Base-by-base conservation (phyloP, 2,113 vertebrate species). In the Archilochus colubris region DNA sequence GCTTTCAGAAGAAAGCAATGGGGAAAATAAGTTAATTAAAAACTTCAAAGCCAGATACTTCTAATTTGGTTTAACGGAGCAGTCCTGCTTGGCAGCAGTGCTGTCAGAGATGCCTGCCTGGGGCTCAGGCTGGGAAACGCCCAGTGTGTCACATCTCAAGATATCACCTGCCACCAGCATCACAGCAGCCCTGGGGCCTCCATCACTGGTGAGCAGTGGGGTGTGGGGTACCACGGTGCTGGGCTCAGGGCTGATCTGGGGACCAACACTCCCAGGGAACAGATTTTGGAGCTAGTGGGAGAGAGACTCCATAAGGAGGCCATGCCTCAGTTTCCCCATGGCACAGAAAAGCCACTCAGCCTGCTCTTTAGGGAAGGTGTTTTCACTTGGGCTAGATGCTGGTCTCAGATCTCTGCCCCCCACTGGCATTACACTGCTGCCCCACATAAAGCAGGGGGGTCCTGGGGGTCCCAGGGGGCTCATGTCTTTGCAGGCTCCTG, bases 11-110 rank as follows among this genome's bases (percentile, higher is more conserved):
- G 68, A 80, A 92, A 94, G 72, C 68, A 68, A 90, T 61, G 53
- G 67, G 62, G 68, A 28, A 43, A 82, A 57, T 57, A 80, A 88
- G 68, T 82, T 88, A 90, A 93, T 95, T 90, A 88, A 88, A 82
- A 90, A 50, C 86, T 88, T 94, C 91, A 94, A 94, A 94, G 88
- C 51, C 88, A 93, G 59, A 69, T 80, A 61, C 6, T 77, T 86
- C 63, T 68, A 40, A 90, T 93, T 73, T 58, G 59, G 54, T 31
- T 80, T 76, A 69, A 69, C 4, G 7, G 0, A 0, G 75, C 75
- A 73, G 63, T 12, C 30, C 67, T 76, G 62, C 38, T 57, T 5
- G 2, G 48, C 0, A 0, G 28, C 0, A 1, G 9, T 25, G 66
- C 75, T 88, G 82, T 53, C 90, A 40, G 62, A 57, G 46, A 36